Percentiles rank a stretch among this genome's conserved stretches.
These are phyloP conservation scores for Lampropteryx suffumata DNA, from an alignment of 2,888 invertebrate genomes.

Conservation along the genomic window DNA sequence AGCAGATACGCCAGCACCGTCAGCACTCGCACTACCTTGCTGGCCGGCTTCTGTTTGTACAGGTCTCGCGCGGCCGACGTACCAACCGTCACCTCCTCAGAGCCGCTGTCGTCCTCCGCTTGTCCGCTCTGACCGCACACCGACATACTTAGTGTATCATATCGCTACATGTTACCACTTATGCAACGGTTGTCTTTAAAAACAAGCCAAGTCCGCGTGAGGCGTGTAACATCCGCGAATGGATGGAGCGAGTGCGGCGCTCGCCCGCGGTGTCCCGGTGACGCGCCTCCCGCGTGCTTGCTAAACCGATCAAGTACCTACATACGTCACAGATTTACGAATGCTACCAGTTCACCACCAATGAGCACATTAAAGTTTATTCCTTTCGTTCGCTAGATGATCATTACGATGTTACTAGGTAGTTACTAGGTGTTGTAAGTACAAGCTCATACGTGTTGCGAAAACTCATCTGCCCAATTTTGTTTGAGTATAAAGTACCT, in stretches of 20 bases:
- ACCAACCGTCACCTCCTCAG: constrained; percentile 56
- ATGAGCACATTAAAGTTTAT: constrained; percentile 51
- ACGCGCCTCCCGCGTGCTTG: constrained; percentile 47
- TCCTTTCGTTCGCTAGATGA: constrained; percentile 48
- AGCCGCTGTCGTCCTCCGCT: constrained; percentile 58
- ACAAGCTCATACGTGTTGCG: constrained; percentile 47
- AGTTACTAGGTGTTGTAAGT: too few species aligned
- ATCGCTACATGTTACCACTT: constrained; percentile 49
- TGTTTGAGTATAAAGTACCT: too few species aligned
- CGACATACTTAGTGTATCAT: constrained; percentile 58
- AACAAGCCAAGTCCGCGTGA: constrained; percentile 47
- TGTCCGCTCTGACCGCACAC: constrained; percentile 63
- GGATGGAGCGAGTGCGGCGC: constrained; percentile 46
- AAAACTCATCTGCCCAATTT: constrained; percentile 36
- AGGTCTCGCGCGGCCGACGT: constrained; percentile 55
- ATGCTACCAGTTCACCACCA: constrained; percentile 38
- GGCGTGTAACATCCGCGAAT: constrained; percentile 61
- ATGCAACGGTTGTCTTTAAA: constrained; percentile 35
- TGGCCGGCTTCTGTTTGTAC: constrained; percentile 68
- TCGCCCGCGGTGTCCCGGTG: constrained; percentile 31
- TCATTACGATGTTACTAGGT: constrained; percentile 34
- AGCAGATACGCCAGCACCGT: constrained; percentile 92
- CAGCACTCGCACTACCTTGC: constrained; percentile 84
- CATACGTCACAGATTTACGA: constrained; percentile 68
- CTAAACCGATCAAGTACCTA: constrained; percentile 66